These are phyloP conservation scores for Amphimedon queenslandica DNA, from an alignment of 37 sponge, comb jelly and placozoan genomes.

Conservation along the genomic window DNA sequence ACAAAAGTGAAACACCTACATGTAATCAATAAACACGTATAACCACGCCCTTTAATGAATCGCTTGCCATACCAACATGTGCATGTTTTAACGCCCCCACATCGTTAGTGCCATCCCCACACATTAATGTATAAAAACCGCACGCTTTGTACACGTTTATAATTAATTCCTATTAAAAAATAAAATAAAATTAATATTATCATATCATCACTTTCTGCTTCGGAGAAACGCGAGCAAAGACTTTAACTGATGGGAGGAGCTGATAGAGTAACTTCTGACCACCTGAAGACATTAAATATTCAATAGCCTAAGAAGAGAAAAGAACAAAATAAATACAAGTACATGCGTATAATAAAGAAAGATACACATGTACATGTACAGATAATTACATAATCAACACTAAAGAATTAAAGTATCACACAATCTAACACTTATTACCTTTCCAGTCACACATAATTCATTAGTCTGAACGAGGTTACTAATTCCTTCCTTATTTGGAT, in stretches of 20 bases:
- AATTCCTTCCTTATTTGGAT: conserved; percentile 1
- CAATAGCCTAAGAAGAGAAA: conserved; percentile 46
- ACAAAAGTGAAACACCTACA: conserved; percentile 44
- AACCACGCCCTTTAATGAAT: too few species aligned
- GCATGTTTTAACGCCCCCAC: conserved; percentile 99
- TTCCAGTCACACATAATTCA: conserved; percentile 95
- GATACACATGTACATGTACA: too few species aligned
- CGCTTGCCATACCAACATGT: conserved; percentile 88
- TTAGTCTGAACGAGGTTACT: conserved; percentile 33
- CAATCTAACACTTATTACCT: conserved; percentile 45
- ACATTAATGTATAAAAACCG: conserved; percentile 92
- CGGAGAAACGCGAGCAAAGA: conserved; percentile 95
- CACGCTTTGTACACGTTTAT: conserved; percentile 61
- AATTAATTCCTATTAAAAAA: conserved; percentile 55
- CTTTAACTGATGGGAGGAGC: conserved; percentile 65
- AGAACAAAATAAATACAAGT: neutral
- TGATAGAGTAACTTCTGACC: conserved; percentile 21
- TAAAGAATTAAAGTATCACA: too few species aligned
- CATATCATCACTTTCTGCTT: conserved; percentile 76
- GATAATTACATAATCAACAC: too few species aligned
- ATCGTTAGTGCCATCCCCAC: conserved; percentile 99
- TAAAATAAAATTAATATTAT: neutral
- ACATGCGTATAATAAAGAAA: too few species aligned
- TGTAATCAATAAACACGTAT: too few species aligned
- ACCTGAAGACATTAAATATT: conserved; percentile 14